Evolutionary conservation across 2,888 invertebrate genomes (phyloP).

Genomic region (Crematogaster levior): DNA sequence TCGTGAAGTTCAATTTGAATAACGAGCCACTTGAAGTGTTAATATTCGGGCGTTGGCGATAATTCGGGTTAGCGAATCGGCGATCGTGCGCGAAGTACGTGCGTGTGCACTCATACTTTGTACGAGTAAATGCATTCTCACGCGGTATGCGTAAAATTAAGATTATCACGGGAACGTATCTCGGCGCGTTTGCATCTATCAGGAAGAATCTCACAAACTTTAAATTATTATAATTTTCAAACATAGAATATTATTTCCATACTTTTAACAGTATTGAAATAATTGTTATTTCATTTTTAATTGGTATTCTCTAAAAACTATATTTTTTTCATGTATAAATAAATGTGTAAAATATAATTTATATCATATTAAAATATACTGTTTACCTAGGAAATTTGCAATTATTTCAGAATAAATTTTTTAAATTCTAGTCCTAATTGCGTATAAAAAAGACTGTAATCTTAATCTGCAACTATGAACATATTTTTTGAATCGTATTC

Average conservation of each 20-base stretch:
- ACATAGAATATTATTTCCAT: neutral
- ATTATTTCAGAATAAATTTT: neutral
- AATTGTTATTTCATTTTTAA: slow-evolving; percentile 8
- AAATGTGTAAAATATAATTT: neutral
- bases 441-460: neutral
- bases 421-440: neutral
- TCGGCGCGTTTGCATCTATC: neutral
- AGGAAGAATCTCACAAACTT: neutral
- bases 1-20: slow-evolving; percentile 74
- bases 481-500: too few species aligned
- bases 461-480: too few species aligned
- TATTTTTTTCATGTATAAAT: neutral
- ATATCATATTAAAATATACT: neutral
- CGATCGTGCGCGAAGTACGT: slow-evolving; percentile 3
- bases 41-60: slow-evolving; percentile 67
- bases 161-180: slow-evolving; percentile 33
- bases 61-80: slow-evolving; percentile 23
- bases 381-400: neutral
- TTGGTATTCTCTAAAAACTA: neutral
- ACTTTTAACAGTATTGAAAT: neutral
- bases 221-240: slow-evolving; percentile 15
- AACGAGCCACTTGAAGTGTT: slow-evolving; percentile 72
- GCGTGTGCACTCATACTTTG: neutral
- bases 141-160: slow-evolving; percentile 13
- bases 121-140: neutral